phyloP scores from a whole-genome alignment of 2,113 vertebrate species.

The Abramis brama region DNA sequence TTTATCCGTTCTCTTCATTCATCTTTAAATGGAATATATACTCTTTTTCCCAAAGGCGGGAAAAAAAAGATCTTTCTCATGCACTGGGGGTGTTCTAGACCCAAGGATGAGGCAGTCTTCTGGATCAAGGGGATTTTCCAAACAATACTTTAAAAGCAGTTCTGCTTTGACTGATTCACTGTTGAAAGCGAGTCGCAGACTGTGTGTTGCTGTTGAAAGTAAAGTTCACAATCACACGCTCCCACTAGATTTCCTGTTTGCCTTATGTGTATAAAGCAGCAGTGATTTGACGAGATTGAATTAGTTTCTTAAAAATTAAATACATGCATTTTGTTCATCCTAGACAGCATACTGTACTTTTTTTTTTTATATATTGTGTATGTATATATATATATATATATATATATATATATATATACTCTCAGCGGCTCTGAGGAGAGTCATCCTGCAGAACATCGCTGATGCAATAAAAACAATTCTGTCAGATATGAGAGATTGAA shows the following conservation, averaged over 20 bases:
- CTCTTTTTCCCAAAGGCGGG: neutral
- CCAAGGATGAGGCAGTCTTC: neutral
- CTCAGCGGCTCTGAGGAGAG: constrained; percentile 6
- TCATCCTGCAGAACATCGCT: neutral
- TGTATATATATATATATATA: no score
- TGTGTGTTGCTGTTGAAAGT: neutral
- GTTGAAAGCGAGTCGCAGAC: neutral
- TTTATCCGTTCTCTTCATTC: constrained; percentile 30
- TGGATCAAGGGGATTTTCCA: constrained; percentile 21
- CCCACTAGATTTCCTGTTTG: neutral
- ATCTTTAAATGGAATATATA: constrained; percentile 20
- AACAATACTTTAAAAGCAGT: constrained; percentile 31
- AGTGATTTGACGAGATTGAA: neutral
- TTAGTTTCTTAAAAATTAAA: no score
- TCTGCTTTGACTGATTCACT: constrained; percentile 18
- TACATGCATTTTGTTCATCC: no score
- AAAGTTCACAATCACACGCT: neutral
- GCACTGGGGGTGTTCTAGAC: constrained; percentile 6
- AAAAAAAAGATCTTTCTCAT: neutral
- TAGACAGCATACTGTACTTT: no score
- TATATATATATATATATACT: no score
- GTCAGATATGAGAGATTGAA: neutral
- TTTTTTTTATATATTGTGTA: no score
- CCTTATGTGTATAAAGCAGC: neutral
- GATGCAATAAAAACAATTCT: neutral